Percentiles rank a stretch among this genome's conserved stretches.
phyloP scores from a whole-genome alignment of 2,797 vertebrate genomes.

The Bufotes viridis region DNA sequence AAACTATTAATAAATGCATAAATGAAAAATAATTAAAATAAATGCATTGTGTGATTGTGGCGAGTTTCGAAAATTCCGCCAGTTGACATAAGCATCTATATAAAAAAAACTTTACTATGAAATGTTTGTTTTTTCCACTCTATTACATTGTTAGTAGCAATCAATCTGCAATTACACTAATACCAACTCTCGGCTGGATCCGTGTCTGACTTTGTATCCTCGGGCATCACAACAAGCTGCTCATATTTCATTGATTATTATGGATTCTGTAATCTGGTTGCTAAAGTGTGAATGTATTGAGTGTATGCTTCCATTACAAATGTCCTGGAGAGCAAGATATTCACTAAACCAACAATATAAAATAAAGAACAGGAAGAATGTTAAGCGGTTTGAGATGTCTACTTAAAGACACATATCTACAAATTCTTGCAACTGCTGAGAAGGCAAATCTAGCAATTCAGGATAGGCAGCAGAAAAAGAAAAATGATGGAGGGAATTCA shows the following conservation, averaged over 20 bases:
- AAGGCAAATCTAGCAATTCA: background rate
- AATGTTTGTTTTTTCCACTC: conserved; percentile 17
- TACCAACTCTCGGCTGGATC: conserved; percentile 32
- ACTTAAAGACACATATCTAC: background rate
- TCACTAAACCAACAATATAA: conserved; percentile 17
- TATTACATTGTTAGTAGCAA: conserved; percentile 30
- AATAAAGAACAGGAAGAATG: background rate
- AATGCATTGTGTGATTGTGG: background rate
- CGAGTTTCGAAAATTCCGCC: background rate
- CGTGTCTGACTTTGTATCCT: conserved; percentile 38
- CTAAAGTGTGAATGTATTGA: conserved; percentile 10
- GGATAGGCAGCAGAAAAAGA: too few species aligned
- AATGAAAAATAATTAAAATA: background rate
- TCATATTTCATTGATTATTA: conserved; percentile 48
- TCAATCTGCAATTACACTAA: conserved; percentile 40
- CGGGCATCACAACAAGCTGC: conserved; percentile 29
- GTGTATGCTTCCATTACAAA: conserved; percentile 8
- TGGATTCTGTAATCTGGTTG: conserved; percentile 11
- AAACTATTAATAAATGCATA: background rate
- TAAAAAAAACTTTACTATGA: conserved; percentile 3
- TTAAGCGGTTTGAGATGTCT: background rate
- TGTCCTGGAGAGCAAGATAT: conserved; percentile 37
- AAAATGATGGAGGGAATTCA: too few species aligned
- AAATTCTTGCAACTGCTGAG: background rate
- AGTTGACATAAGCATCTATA: background rate